These are phyloP conservation scores for Melanocharis versteri DNA, from an alignment of 2,113 vertebrate species.

Conservation along the genomic window DNA sequence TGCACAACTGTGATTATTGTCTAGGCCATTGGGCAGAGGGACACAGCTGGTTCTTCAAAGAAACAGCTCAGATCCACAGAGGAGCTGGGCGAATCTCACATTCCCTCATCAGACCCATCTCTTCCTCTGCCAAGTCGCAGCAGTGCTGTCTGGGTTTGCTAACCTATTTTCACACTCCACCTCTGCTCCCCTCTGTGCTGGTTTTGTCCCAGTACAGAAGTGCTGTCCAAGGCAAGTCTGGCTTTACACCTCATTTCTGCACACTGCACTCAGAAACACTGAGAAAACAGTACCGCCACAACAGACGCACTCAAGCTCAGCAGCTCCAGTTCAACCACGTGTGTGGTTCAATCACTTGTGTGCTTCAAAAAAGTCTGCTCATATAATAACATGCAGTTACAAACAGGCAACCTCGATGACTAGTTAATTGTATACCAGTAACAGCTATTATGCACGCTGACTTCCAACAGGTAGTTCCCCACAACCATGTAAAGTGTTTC, in stretches of 20 bases:
- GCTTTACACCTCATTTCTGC: not conserved
- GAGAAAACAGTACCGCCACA: not conserved
- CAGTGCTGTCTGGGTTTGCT: not conserved
- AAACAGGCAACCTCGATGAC: not conserved
- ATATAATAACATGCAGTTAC: not conserved
- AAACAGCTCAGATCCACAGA: not conserved
- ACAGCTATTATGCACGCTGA: not conserved
- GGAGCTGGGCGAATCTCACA: not conserved
- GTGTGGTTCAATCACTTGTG: fast-evolving
- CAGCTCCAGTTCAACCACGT: not conserved
- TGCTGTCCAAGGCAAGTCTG: not conserved
- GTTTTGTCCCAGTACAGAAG: not conserved
- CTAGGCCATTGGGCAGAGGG: not conserved
- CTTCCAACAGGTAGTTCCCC: not conserved
- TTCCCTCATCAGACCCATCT: not conserved
- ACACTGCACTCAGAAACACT: not conserved
- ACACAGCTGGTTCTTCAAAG: not conserved
- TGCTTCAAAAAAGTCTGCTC: not conserved
- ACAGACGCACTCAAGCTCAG: not conserved
- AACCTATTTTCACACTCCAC: not conserved
- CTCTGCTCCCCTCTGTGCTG: not conserved
- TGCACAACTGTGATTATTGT: fast-evolving
- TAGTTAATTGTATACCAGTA: not conserved
- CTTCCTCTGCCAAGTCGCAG: fast-evolving
- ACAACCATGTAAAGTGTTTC: not conserved